Evolutionary conservation across 2,888 invertebrate genomes (phyloP), one percentile per base, ranked within the genome.

Genomic region (Dasypolia templi): DNA sequence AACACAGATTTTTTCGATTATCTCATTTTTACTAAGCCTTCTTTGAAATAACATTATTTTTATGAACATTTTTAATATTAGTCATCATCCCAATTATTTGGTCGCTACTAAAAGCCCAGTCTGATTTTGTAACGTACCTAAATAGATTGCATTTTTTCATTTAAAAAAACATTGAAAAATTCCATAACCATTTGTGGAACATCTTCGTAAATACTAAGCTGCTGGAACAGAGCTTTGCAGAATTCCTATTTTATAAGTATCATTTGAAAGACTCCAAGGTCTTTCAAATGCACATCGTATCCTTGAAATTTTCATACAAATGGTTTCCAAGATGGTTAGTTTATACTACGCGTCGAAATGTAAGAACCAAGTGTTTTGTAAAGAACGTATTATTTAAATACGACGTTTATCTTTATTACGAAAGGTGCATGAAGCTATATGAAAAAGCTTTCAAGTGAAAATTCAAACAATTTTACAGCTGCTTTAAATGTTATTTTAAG

Each of bases 221-320:
- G 17, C 35, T 65, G 17, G 35, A 51, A 22, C 17, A 12, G 7
- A 53, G 22, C 14, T 56, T 56, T 32, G 17, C 39, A 44, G 19
- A 72, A 72, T 64, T 69, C 14, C 1, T 35, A 51, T 66, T 61
- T 56, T 39, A 59, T 59, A 46, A 58, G 26, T 64, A 71, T n/a
- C n/a, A n/a, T 83, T 75, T 74, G 63, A 59, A 77, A 84, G n/a
- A n/a, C n/a, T n/a, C n/a, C n/a, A n/a, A n/a, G n/a, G n/a, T 82
- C 82, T 90, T 91, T 90, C 86, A 86, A 89, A 91, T 90, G 87
- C 89, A 90, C 77, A 84, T 86, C 79, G 76, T 82, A 85, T 83
- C 82, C 46, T 56, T 63, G 75, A 88, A 88, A 93, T 92, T 92
- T 92, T 93, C 92, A 93, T 92, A 92, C 89, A 93, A 91, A 93